Base-by-base conservation (phyloP, 2,888 invertebrate genomes). In the Griposia aprilina region DNA sequence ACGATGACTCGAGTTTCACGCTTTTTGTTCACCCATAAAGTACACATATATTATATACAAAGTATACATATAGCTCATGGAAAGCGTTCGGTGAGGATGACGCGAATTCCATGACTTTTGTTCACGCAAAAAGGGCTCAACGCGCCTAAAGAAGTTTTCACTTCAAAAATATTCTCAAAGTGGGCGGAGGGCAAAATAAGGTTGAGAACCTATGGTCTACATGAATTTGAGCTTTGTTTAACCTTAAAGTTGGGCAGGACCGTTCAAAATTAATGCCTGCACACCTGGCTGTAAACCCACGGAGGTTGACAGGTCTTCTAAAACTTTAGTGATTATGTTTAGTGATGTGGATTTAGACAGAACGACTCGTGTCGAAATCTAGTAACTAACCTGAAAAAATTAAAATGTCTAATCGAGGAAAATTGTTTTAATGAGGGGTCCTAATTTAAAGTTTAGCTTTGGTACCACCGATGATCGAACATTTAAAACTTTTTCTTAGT, bases 191-290 rank as follows among this genome's bases (percentile, higher is more conserved):
- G 30, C 30, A 36, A n/a, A n/a, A n/a, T 36, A 36, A 36, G 30
- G 30, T 36, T 36, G 30, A 36, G 30, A 36, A 36, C 30, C 30
- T 36, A 36, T 36, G 30, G 30, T 77, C 6, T 23, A 74, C 80
- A 68, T 83, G 63, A 80, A 76, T 83, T 81, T 81, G 60, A 77
- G 63, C 59, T 84, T 81, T 26, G 60, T 79, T 65, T 11, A 62
- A 63, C 62, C 63, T 26, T 59, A 63, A 81, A 84, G 65, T 81
- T 81, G 8, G 69, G 10, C 17, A 26, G 57, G 57, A 66, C 66
- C 78, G 55, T 67, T 71, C 55, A 67, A 62, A 74, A 62, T 84
- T 62, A 78, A 73, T 78, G 75, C 15, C 13, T 63, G 77, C 72
- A 66, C 85, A 78, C 78, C 84, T 75, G 84, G 70, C 26, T 13